Evolutionary conservation across 1,140 invertebrate genomes (phyloP), one percentile per base, ranked within the genome.

Genomic region (Ceratina calcarata): DNA sequence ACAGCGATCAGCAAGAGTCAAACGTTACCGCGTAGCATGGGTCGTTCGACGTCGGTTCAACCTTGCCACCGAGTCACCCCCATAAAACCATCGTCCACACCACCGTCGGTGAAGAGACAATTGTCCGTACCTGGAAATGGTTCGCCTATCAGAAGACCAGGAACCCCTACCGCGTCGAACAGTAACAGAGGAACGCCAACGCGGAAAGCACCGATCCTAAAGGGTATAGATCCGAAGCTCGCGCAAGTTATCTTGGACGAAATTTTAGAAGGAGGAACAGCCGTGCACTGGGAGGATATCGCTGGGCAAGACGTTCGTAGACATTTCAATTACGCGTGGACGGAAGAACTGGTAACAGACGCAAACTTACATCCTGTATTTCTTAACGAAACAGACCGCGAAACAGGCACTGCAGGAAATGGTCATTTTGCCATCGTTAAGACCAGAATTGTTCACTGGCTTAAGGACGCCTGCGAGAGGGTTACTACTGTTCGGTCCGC

Each of bases 371-470:
- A 45, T 16, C 66, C 67, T 12, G 10, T 65, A 55, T 51, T 12
- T 32, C 67, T 16, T 2, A 24, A 78, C 27, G 57, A 70, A 45
- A 58, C 32, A 96, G 95, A 94, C 95, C 88, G 99, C 95, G 53
- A 99, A 99, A 91, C 98, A 99, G 93, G 98, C 98, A 0, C 94
- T 99, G 12, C 97, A 99, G 92, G 98, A 99, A 93, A 99, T 99
- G 95, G 98, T 99, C 6, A 98, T 99, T 24, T 94, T 99, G 86
- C 99, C 99, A 10, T 97, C 98, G 27, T 93, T 99, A n/a, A 94
- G 98, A 87, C 99, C 99, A 32, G 98, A 98, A 91, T 93, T 99
- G 45, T 99, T 99, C 90, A 99, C 97, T 15, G 99, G 99, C 27
- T 91, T 99, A 18, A 94, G 97, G 86, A 92, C 94, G 20, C 99